Base-by-base conservation (phyloP, 2,113 vertebrate species). In the Bubo bubo region DNA sequence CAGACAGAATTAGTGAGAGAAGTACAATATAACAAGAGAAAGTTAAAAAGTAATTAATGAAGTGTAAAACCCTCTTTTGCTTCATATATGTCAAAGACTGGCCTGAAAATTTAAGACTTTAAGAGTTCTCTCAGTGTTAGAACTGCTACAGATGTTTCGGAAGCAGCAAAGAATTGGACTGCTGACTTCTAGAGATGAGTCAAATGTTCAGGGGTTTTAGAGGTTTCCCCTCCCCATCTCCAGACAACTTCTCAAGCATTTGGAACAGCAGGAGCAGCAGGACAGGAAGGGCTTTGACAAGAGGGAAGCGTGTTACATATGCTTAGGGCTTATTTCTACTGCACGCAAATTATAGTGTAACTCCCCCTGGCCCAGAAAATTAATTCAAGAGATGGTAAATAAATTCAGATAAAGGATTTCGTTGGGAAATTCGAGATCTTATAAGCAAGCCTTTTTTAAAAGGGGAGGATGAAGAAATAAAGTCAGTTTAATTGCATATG, bases 341-440 rank as follows among this genome's bases (percentile, higher is more conserved):
- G 37, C 58, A n/a, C 28, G 28, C 72, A 47, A 32, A 27, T 10
- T 2, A 3, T 0, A 19, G 55, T 0, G 13, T 23, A 60, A 68
- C 14, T 32, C 30, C 35, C 5, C 14, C 19, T 3, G 0, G 5
- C 66, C 26, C 21, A 14, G 7, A 30, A 86, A 89, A 86, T 27
- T 9, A 56, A 63, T 10, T 81, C 24, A 89, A 70, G 59, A 84
- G 50, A 35, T 10, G 7, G 19, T 37, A 87, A 94, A 91, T 10
- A 62, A 62, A 74, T 50, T 41, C 22, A 63, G 13, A 28, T 8
- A 24, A n/a, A 79, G 32, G 9, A 59, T 35, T 94, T 66, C 16
- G 53, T 32, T 10, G 55, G 26, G 70, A 75, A 93, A 63, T 43
- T 12, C 15, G 64, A 63, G 32, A 15, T 7, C n/a, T 55, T 8